Evolutionary conservation across 2,888 invertebrate species (phyloP), one percentile per base, ranked within the genome.

Genomic region (Coenonympha arcania): DNA sequence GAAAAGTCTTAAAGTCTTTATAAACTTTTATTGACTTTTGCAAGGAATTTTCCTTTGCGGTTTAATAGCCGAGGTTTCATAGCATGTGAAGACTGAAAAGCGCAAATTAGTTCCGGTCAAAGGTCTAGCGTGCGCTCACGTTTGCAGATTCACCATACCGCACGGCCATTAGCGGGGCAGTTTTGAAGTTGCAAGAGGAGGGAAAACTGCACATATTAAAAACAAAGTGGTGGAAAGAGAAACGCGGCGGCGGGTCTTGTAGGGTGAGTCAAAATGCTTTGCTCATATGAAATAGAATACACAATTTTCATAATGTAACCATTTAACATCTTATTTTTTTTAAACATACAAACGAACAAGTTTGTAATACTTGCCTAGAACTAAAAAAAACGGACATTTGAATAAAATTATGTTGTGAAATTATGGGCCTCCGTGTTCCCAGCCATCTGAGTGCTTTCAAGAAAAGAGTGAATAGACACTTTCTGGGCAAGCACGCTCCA

Each of bases 151-250:
- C 98, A 0, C 96, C 96, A 20, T 98, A 95, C 81, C 90, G 96
- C 63, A 96, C 96, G 46, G 93, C 95, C 48, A 95, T 98, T 66
- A 98, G 96, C 71, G 95, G 95, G 22, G 96, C 96, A 37, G 96
- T 99, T 61, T 86, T 99, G 43, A 95, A 95, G 80, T 89, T 99
- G 30, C 98, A 99, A 87, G 99, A 99, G 81, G 95, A 95, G 75
- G 98, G 98, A 36, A 93, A 92, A 79, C 88, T 99, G 55, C 96
- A 95, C 72, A 92, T 93, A 72, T 87, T 99, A 66, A 98, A 98
- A 88, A 95, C 96, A 22, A 92, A 94, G 73, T 99, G 99, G 99
- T 99, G 99, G 99, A 95, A 95, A 73, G 94, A 95, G 79, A 95
- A 93, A 82, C 89, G 95, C 22, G 96, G 95, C 15, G 96, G 95